These are phyloP conservation scores for Rhinopomastus cyanomelas DNA, from an alignment of 2,113 vertebrate genomes.

Conservation along the genomic window DNA sequence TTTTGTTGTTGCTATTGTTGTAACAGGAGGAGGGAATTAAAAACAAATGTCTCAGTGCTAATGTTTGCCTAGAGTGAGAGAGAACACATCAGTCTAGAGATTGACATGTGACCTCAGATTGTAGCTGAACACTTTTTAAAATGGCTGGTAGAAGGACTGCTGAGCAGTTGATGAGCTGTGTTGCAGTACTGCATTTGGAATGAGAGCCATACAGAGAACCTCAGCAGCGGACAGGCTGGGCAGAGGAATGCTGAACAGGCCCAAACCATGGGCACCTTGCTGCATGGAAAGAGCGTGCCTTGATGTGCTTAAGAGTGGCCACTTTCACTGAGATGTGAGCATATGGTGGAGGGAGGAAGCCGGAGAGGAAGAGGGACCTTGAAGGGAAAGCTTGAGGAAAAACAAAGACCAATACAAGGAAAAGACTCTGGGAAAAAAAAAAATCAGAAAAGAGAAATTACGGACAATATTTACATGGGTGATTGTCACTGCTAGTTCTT, in stretches of 20 bases:
- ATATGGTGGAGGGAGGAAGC: not conserved
- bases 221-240: not conserved
- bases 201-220: not conserved
- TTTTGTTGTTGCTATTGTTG: not conserved
- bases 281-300: fast-evolving
- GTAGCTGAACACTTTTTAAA: not conserved
- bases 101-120: not conserved
- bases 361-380: not conserved
- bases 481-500: not conserved
- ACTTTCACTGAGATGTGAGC: not conserved
- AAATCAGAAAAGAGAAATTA: not conserved
- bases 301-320: not conserved
- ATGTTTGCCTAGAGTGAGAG: not conserved
- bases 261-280: not conserved
- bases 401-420: not conserved
- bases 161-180: not conserved
- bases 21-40: not conserved
- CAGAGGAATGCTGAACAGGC: not conserved
- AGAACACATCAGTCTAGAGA: not conserved
- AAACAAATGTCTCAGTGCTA: not conserved
- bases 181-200: not conserved
- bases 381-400: not conserved
- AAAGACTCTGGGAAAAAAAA: not conserved
- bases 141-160: not conserved
- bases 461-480: fast-evolving